Evolutionary conservation across 2,797 vertebrate species (phyloP).

Genomic region (Lacerta bilineata): DNA sequence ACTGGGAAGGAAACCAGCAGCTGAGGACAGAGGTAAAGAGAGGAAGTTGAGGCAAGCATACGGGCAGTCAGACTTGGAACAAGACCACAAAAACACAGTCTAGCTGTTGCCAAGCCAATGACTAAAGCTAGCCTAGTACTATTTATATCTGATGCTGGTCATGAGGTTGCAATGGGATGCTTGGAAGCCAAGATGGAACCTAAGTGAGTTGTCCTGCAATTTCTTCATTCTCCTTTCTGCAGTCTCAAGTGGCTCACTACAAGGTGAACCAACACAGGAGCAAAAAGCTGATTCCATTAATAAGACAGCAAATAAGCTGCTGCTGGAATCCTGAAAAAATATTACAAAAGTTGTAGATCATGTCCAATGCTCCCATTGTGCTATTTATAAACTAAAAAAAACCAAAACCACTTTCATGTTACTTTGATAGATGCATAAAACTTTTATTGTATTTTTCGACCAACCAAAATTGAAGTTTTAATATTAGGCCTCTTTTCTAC

Average conservation of each 20-base stretch:
- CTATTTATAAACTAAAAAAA: conserved; percentile 12
- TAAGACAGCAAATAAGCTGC: not conserved
- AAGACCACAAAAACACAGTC: no score
- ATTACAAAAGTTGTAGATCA: not conserved
- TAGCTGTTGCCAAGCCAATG: not conserved
- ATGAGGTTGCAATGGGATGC: not conserved
- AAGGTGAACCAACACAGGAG: not conserved
- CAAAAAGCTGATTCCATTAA: not conserved
- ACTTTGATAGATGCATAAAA: conserved; percentile 12
- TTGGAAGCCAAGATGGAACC: not conserved
- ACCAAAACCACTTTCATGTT: not conserved
- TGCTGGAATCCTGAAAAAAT: not conserved
- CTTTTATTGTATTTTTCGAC: not conserved
- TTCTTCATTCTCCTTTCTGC: not conserved
- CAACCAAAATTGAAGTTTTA: not conserved
- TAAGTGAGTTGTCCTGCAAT: not conserved
- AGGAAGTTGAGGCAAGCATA: no score
- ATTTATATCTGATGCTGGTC: not conserved
- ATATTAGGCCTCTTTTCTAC: not conserved
- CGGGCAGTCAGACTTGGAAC: no score
- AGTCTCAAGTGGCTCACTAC: not conserved
- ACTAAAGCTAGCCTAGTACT: not conserved
- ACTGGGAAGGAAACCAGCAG: not conserved
- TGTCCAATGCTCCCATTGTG: not conserved
- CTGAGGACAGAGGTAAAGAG: no score